These are phyloP conservation scores for human DNA, from an alignment of 2,113 vertebrate genomes.

Conservation along the genomic window DNA sequence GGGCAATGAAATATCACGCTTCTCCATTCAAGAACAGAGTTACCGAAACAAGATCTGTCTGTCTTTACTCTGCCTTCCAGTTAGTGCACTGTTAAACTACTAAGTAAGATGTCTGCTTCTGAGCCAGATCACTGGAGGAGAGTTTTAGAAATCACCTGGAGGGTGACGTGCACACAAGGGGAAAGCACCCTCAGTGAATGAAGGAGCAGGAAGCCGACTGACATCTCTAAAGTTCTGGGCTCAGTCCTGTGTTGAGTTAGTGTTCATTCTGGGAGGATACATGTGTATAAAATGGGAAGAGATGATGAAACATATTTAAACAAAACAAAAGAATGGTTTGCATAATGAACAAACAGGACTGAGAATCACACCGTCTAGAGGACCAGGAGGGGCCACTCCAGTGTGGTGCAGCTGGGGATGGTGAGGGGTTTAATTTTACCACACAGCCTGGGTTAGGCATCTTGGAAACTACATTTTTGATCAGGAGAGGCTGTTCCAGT, in stretches of 20 bases:
- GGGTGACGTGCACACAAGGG: background rate
- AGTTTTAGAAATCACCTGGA: background rate
- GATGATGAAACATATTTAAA: background rate
- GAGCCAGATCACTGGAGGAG: background rate
- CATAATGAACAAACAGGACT: background rate
- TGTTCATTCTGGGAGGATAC: background rate
- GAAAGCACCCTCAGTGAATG: background rate
- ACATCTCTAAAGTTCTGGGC: background rate
- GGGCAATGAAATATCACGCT: background rate
- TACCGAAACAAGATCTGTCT: constrained; percentile 28
- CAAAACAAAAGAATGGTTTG: background rate
- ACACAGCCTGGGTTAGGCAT: background rate
- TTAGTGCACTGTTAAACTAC: background rate
- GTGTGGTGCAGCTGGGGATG: background rate
- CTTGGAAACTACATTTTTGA: background rate
- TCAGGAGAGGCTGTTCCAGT: background rate
- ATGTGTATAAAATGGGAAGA: background rate
- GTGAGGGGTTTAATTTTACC: background rate
- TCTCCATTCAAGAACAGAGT: background rate
- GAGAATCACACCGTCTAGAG: background rate
- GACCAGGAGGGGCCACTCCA: background rate
- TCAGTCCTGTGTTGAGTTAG: background rate
- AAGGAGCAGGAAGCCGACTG: background rate
- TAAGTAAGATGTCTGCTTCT: background rate
- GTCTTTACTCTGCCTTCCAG: background rate